phyloP scores from a whole-genome alignment of 2,113 vertebrate genomes.

The Corythoichthys intestinalis region DNA sequence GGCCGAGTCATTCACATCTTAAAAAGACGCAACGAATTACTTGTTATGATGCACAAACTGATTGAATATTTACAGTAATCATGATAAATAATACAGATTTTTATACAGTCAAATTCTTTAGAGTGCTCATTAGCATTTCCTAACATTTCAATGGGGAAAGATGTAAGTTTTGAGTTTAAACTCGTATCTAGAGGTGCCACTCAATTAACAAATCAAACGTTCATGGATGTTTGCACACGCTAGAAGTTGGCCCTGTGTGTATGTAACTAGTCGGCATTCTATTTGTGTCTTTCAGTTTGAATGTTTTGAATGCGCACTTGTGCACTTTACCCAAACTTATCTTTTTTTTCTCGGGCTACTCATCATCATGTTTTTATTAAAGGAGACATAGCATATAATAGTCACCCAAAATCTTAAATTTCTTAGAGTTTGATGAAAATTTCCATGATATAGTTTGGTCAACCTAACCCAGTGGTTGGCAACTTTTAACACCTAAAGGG shows the following conservation, averaged over 20 bases:
- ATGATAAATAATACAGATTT: too few species aligned
- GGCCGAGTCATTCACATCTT: neutral
- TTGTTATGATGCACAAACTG: too few species aligned
- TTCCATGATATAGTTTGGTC: neutral
- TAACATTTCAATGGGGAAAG: too few species aligned
- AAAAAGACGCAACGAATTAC: too few species aligned
- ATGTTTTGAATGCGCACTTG: conserved; percentile 67
- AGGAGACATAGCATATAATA: neutral
- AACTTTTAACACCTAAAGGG: too few species aligned
- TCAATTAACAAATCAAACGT: too few species aligned
- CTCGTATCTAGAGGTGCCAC: too few species aligned
- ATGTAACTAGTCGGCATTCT: conserved; percentile 32
- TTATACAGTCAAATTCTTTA: too few species aligned
- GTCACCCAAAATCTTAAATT: neutral
- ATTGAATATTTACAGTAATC: too few species aligned
- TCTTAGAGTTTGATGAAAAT: neutral
- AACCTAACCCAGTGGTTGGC: neutral
- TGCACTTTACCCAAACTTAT: conserved; percentile 70
- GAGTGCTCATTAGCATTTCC: neutral
- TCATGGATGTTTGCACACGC: neutral
- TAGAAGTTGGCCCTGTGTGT: neutral
- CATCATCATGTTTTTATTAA: conserved; percentile 16
- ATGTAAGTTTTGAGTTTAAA: too few species aligned
- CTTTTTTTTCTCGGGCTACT: conserved; percentile 19
- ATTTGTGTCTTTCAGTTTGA: conserved; percentile 32